Conservation (phyloP, 2,888 invertebrate genomes). For the Acronicta alni region DNA sequence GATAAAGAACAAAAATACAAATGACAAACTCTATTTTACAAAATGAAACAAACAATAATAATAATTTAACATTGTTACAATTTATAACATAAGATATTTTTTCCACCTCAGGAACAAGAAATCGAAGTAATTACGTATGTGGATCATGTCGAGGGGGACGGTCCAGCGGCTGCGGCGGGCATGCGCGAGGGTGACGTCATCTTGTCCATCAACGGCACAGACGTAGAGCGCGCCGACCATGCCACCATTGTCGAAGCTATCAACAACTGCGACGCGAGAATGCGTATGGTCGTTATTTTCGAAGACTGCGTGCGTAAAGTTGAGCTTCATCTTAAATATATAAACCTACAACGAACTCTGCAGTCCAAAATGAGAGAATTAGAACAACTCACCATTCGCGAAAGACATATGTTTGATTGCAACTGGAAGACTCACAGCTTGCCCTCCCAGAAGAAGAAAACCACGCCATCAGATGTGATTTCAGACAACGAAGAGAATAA, state of each 20-base stretch:
- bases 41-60: too few species aligned
- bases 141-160: slow-evolving; percentile 97
- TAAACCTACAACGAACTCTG: slow-evolving; percentile 95
- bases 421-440: slow-evolving; percentile 97
- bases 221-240: slow-evolving; percentile 98
- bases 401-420: slow-evolving; percentile 94
- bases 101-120: slow-evolving; percentile 92
- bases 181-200: slow-evolving; percentile 99
- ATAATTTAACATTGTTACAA: too few species aligned
- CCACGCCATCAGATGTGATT: slow-evolving; percentile 85
- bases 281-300: slow-evolving; percentile 98
- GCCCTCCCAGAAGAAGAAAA: slow-evolving; percentile 95
- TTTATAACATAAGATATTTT: too few species aligned
- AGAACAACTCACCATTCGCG: slow-evolving; percentile 94
- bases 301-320: slow-evolving; percentile 98
- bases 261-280: slow-evolving; percentile 95
- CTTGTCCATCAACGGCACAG: slow-evolving; percentile 97
- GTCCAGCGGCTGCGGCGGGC: slow-evolving; percentile 97
- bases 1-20: too few species aligned
- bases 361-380: slow-evolving; percentile 96
- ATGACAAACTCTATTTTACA: too few species aligned
- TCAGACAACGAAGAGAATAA: slow-evolving; percentile 83
- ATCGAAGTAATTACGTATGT: slow-evolving; percentile 99
- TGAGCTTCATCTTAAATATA: slow-evolving; percentile 97
- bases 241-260: slow-evolving; percentile 97